These are phyloP conservation scores for Tinea semifulvella DNA, from an alignment of 2,888 invertebrate species.

Conservation along the genomic window DNA sequence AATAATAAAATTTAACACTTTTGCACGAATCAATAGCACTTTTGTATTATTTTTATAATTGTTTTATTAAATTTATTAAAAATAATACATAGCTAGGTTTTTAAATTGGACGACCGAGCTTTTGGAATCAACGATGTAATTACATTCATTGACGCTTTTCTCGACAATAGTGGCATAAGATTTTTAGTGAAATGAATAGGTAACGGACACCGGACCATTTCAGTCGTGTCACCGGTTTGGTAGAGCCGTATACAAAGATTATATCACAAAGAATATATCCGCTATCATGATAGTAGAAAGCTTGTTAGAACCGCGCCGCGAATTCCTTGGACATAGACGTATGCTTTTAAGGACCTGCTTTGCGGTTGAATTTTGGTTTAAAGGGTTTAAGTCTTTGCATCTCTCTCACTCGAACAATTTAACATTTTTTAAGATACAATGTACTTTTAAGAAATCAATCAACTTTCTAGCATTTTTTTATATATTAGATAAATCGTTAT, in stretches of 20 bases:
- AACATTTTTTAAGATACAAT: not conserved
- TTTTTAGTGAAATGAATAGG: constrained; percentile 45
- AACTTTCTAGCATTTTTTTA: not conserved
- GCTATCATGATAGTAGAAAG: constrained; percentile 21
- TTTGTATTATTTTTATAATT: too few relatives aligned
- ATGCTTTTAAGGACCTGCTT: too few relatives aligned
- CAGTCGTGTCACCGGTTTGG: constrained; percentile 27
- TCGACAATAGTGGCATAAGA: constrained; percentile 30
- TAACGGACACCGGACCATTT: constrained; percentile 46
- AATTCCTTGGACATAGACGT: too few relatives aligned
- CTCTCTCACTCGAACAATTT: too few relatives aligned
- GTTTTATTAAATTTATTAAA: too few relatives aligned
- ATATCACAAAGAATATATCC: constrained; percentile 30
- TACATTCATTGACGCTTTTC: constrained; percentile 19
- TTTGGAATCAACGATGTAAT: constrained; percentile 6
- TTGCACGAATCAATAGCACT: too few relatives aligned
- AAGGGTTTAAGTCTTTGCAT: not conserved
- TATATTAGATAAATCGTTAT: too few relatives aligned
- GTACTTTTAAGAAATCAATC: not conserved
- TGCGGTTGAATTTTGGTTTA: not conserved
- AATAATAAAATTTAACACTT: too few relatives aligned
- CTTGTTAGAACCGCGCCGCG: constrained; percentile 2
- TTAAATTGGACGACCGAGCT: too few relatives aligned
- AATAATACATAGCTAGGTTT: too few relatives aligned
- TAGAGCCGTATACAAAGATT: constrained; percentile 28